Percentiles rank a stretch among this genome's conserved stretches.
Conservation (phyloP, 2,113 vertebrate genomes). For the Sylvia atricapilla region DNA sequence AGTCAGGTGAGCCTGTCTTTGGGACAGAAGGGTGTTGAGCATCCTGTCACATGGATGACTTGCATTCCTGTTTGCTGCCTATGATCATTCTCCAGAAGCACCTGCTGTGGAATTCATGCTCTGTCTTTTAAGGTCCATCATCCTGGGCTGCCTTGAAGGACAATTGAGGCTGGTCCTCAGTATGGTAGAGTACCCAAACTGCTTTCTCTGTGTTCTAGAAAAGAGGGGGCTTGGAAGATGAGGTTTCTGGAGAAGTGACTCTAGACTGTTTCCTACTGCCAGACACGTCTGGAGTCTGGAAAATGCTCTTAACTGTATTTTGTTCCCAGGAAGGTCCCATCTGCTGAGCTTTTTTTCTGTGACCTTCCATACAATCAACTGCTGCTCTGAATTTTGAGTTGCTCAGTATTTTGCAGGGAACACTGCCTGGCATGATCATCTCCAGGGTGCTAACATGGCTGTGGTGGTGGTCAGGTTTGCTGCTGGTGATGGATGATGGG, state of each 20-base stretch:
- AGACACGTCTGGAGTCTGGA: not conserved
- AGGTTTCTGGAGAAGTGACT: not conserved
- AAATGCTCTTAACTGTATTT: not conserved
- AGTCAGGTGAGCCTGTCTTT: not conserved
- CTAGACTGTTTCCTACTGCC: not conserved
- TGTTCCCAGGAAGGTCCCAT: not conserved
- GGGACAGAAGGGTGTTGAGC: not conserved
- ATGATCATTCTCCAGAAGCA: not conserved
- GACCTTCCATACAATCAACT: not conserved
- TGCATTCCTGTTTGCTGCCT: not conserved
- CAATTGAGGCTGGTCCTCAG: not conserved
- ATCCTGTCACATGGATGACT: not conserved
- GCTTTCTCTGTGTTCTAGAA: not conserved
- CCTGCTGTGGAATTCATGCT: not conserved
- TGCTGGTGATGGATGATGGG: rapidly evolving
- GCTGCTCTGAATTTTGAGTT: not conserved
- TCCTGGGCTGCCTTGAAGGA: not conserved
- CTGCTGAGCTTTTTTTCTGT: not conserved
- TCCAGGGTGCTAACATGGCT: not conserved
- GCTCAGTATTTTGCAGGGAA: not conserved
- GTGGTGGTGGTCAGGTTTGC: not conserved
- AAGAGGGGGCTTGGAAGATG: not conserved
- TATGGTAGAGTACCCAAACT: not conserved
- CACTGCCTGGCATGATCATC: not conserved
- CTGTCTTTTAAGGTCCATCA: not conserved